phyloP scores from a whole-genome alignment of 1,140 invertebrate species.

The Pissodes strobi region DNA sequence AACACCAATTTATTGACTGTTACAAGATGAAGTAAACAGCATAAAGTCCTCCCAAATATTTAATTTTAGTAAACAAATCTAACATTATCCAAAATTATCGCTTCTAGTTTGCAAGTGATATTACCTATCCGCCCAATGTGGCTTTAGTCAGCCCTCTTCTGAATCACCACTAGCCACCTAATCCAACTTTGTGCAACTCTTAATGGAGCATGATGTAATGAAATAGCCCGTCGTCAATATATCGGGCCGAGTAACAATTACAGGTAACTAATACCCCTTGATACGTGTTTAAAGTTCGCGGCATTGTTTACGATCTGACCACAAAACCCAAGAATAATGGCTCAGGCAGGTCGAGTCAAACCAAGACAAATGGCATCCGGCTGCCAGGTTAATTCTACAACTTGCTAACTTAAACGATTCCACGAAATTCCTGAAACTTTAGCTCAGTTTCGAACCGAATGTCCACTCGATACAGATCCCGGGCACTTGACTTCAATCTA shows the following conservation, averaged over 20 bases:
- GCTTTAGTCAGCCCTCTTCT: not conserved
- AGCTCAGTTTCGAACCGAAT: conserved; percentile 28
- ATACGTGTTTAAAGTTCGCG: conserved; percentile 55
- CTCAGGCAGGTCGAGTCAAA: conserved; percentile 49
- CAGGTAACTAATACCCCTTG: conserved; percentile 54
- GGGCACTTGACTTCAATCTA: conserved; percentile 35
- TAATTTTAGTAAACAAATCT: too few relatives aligned
- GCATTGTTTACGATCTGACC: conserved; percentile 54
- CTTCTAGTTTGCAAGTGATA: not conserved
- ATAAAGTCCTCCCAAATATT: too few relatives aligned
- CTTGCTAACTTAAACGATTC: conserved; percentile 52
- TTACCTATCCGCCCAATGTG: conserved; percentile 22
- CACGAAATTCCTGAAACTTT: conserved; percentile 49
- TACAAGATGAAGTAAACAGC: too few relatives aligned
- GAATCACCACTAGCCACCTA: conserved; percentile 42
- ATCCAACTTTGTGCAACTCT: conserved; percentile 46
- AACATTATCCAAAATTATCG: too few relatives aligned
- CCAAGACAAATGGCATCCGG: conserved; percentile 56
- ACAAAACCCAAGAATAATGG: conserved; percentile 52
- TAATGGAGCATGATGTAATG: conserved; percentile 52
- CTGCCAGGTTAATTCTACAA: conserved; percentile 54
- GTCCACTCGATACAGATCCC: conserved; percentile 48
- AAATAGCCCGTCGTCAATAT: conserved; percentile 51
- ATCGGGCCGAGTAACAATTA: conserved; percentile 50
- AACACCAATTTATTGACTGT: too few relatives aligned